Evolutionary conservation across 2,797 vertebrate genomes (phyloP).

Genomic region (Lacerta agilis): DNA sequence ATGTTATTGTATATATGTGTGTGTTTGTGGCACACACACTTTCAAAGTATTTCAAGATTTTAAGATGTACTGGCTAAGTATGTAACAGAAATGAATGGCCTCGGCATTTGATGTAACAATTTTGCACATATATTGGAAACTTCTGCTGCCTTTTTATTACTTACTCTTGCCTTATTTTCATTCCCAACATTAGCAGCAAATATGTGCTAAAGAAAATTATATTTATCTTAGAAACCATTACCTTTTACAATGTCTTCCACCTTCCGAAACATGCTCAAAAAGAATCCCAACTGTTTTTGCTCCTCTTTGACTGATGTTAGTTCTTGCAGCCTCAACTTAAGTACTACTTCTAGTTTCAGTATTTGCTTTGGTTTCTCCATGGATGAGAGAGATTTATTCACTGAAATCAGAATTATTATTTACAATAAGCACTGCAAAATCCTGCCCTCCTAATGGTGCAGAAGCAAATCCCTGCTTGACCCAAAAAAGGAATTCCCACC

Average conservation of each 20-base stretch:
- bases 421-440: background rate
- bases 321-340: conserved; percentile 78
- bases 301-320: conserved; percentile 75
- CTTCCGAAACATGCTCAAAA: conserved; percentile 83
- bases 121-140: too few species aligned
- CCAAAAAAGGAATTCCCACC: too few species aligned
- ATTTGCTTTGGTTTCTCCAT: background rate
- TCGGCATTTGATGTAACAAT: too few species aligned
- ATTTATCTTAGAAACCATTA: conserved; percentile 53
- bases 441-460: too few species aligned
- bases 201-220: background rate
- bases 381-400: accelerated
- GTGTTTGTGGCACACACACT: too few species aligned
- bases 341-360: conserved; percentile 62
- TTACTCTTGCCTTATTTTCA: too few species aligned
- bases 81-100: too few species aligned
- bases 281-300: conserved; percentile 74
- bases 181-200: background rate
- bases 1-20: too few species aligned
- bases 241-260: conserved; percentile 82
- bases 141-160: too few species aligned
- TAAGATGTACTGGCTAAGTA: too few species aligned
- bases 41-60: too few species aligned
- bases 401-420: conserved; percentile 60
- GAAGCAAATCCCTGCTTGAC: too few species aligned